Evolutionary conservation across 1,140 invertebrate species (phyloP).

Genomic region (Teleopsis dalmanni): DNA sequence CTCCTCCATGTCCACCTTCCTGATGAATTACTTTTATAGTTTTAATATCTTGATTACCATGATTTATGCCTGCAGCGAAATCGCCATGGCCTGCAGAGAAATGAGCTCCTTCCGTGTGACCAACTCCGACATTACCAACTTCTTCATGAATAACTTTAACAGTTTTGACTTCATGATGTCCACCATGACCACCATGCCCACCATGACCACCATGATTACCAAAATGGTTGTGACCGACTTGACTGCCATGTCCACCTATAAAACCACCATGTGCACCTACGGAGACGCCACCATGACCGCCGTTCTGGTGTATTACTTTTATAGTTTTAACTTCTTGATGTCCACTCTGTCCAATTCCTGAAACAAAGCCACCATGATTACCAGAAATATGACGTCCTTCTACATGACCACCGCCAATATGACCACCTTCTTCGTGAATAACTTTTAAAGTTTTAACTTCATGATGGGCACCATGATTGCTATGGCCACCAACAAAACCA

Average conservation of each 20-base stretch:
- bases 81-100: background rate
- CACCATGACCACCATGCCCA: background rate
- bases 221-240: conserved; percentile 20
- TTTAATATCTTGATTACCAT: background rate
- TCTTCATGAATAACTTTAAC: conserved; percentile 8
- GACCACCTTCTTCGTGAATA: conserved; percentile 8
- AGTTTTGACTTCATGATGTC: conserved; percentile 5
- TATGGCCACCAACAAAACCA: conserved; percentile 16
- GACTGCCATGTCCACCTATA: conserved; percentile 28
- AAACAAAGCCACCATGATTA: conserved; percentile 12
- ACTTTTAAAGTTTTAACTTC: conserved; percentile 13
- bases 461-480: conserved; percentile 12
- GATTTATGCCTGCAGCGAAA: background rate
- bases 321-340: conserved; percentile 14
- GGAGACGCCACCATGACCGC: conserved; percentile 16
- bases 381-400: conserved; percentile 1
- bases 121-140: conserved; percentile 3
- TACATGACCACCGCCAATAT: conserved; percentile 13
- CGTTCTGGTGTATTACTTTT: conserved; percentile 8
- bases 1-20: background rate
- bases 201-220: conserved; percentile 9
- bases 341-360: conserved; percentile 18
- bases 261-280: conserved; percentile 20
- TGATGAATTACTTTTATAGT: conserved; percentile 5
- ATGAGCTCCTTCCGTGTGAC: conserved; percentile 2